These are phyloP conservation scores for Steinernema carpocapsae DNA, from an alignment of 2,888 invertebrate species.

Conservation along the genomic window DNA sequence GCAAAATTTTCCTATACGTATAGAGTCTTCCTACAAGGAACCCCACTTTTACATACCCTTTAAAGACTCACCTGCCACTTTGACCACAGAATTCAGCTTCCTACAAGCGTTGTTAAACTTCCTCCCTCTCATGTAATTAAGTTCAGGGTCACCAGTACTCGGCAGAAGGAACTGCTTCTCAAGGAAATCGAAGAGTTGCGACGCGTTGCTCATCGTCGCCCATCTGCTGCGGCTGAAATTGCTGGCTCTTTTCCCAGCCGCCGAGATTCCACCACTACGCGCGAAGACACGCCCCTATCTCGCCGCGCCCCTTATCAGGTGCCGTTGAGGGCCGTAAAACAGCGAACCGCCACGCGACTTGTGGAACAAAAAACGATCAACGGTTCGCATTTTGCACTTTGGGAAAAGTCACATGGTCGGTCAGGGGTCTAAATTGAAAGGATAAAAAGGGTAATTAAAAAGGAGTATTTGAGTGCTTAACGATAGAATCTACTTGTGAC, in stretches of 20 bases:
- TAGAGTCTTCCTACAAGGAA: too few species aligned
- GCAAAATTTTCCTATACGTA: too few species aligned
- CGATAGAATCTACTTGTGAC: too few species aligned
- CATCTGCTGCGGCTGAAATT: slow-evolving; percentile 25
- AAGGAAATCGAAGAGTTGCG: slow-evolving; percentile 24
- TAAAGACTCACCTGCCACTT: slow-evolving; percentile 28
- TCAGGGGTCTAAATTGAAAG: too few species aligned
- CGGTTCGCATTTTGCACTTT: too few species aligned
- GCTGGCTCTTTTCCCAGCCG: background rate
- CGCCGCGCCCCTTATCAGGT: slow-evolving; percentile 31
- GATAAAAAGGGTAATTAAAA: too few species aligned
- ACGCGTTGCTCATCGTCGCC: slow-evolving; percentile 27
- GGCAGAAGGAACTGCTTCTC: background rate
- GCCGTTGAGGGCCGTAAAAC: slow-evolving; percentile 21
- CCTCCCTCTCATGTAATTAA: background rate
- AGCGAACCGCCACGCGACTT: background rate
- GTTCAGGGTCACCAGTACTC: background rate
- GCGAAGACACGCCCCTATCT: slow-evolving; percentile 10
- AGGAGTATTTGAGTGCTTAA: too few species aligned
- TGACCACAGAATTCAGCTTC: background rate
- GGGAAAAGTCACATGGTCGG: too few species aligned
- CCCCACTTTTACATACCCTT: too few species aligned
- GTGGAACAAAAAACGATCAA: too few species aligned
- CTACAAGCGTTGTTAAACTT: background rate
- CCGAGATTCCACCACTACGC: background rate